Percentiles rank a stretch among this genome's conserved stretches.
Evolutionary conservation across 2,888 invertebrate genomes (phyloP).

Genomic region (Cheilosia vulpina): DNA sequence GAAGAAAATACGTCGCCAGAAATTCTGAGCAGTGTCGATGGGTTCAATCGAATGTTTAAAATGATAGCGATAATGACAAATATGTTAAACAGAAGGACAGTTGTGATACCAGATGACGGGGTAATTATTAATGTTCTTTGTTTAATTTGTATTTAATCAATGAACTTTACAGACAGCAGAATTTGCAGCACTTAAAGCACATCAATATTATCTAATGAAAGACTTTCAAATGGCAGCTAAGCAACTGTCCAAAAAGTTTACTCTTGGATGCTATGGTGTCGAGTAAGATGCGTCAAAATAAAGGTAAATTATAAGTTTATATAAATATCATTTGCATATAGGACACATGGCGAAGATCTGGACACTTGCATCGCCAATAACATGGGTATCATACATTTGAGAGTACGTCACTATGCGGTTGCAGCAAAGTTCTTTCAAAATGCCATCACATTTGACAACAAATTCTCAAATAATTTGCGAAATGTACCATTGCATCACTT

Average conservation of each 20-base stretch:
- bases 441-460: slow-evolving; percentile 82
- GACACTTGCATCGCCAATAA: slow-evolving; percentile 83
- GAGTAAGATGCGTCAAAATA: slow-evolving; percentile 76
- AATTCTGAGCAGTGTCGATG: slow-evolving; percentile 75
- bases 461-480: slow-evolving; percentile 78
- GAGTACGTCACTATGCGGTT: slow-evolving; percentile 83
- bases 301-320: background rate
- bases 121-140: slow-evolving; percentile 70
- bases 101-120: slow-evolving; percentile 81
- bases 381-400: slow-evolving; percentile 83
- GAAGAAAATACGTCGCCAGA: slow-evolving; percentile 74
- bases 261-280: slow-evolving; percentile 75
- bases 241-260: slow-evolving; percentile 80
- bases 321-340: slow-evolving; percentile 18
- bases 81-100: slow-evolving; percentile 80
- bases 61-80: slow-evolving; percentile 80
- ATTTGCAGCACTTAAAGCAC: slow-evolving; percentile 82
- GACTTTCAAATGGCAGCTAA: slow-evolving; percentile 84
- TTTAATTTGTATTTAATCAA: background rate
- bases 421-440: slow-evolving; percentile 83
- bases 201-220: slow-evolving; percentile 83
- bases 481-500: slow-evolving; percentile 80
- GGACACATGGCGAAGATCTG: slow-evolving; percentile 80
- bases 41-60: slow-evolving; percentile 79
- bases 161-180: slow-evolving; percentile 78